phyloP scores from a whole-genome alignment of 2,797 vertebrate species.

The Crocidura indochinensis region DNA sequence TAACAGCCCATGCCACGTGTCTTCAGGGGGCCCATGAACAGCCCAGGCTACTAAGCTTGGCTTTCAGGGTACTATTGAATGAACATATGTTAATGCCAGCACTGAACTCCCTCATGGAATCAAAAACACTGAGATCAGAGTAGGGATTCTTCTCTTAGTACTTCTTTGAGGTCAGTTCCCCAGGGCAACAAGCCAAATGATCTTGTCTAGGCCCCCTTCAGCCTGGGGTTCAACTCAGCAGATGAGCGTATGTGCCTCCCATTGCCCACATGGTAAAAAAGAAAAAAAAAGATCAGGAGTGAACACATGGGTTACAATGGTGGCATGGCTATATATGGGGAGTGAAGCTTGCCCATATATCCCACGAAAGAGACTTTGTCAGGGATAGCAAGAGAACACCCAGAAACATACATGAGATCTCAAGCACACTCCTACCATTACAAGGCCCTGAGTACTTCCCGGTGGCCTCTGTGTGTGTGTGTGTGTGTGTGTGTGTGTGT shows the following conservation, averaged over 20 bases:
- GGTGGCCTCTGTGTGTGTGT: too few relatives aligned
- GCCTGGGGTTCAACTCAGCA: not conserved
- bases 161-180: not conserved
- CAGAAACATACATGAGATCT: too few relatives aligned
- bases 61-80: constrained; percentile 30
- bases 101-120: not conserved
- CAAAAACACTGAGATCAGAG: not conserved
- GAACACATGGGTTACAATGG: not conserved
- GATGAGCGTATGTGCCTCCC: not conserved
- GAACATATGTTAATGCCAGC: not conserved
- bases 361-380: not conserved
- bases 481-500: too few relatives aligned
- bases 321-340: not conserved
- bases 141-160: not conserved
- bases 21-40: not conserved
- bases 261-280: not conserved
- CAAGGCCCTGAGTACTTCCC: too few relatives aligned
- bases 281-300: not conserved
- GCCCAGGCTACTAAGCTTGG: too few relatives aligned
- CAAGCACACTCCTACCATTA: too few relatives aligned
- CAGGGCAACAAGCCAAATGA: not conserved
- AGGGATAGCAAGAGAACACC: too few relatives aligned
- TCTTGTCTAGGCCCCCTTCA: not conserved
- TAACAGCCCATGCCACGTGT: not conserved
- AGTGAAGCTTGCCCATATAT: not conserved